Conservation (phyloP, 2,113 vertebrate genomes). For the Cyanoramphus novaezelandiae region DNA sequence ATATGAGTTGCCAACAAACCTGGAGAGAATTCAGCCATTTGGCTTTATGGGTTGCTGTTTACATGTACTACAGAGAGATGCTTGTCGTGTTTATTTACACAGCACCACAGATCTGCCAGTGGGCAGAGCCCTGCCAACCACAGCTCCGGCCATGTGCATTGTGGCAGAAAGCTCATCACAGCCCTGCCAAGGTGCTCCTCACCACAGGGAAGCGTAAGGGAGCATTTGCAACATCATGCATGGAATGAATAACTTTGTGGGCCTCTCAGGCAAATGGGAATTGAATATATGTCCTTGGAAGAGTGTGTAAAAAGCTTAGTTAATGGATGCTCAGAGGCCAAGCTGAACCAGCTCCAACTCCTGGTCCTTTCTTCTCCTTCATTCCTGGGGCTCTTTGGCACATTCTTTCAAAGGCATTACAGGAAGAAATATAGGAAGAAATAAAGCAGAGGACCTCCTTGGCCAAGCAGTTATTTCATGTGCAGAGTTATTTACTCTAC, state of each 20-base stretch:
- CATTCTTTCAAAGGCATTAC: background rate
- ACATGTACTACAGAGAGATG: rapidly evolving
- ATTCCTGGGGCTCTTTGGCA: background rate
- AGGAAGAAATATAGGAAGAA: background rate
- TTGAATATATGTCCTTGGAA: background rate
- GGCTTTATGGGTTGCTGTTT: background rate
- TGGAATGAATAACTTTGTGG: background rate
- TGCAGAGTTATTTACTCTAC: background rate
- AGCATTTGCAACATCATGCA: rapidly evolving
- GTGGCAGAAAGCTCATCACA: background rate
- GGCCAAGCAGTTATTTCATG: background rate
- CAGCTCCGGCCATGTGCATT: rapidly evolving
- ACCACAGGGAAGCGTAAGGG: background rate
- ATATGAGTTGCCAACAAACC: background rate
- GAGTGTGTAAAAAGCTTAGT: background rate
- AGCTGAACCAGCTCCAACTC: background rate
- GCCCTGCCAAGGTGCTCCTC: background rate
- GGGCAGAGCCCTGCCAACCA: background rate
- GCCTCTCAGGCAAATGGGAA: background rate
- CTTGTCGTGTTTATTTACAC: background rate
- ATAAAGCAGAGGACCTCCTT: background rate
- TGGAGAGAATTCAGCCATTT: background rate
- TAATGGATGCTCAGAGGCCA: background rate
- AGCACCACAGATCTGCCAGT: rapidly evolving
- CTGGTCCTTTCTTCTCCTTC: background rate